Evolutionary conservation across 2,113 vertebrate species (phyloP).

Genomic region (Tursiops truncatus): DNA sequence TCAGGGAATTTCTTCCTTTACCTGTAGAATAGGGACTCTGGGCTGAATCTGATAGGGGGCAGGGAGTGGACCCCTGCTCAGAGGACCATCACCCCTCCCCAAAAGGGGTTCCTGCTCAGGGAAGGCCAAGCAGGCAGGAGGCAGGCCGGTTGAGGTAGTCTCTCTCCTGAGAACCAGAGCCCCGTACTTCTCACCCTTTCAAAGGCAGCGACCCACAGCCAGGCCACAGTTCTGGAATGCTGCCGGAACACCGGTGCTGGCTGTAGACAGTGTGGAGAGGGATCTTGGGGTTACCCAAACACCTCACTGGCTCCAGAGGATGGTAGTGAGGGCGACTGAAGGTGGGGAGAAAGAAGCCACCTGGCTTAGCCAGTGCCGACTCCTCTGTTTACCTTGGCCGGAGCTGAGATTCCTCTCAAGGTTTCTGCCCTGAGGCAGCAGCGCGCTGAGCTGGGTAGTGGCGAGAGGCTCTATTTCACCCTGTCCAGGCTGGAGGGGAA

Average conservation of each 20-base stretch:
- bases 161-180: neutral
- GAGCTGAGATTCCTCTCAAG: slow-evolving; percentile 24
- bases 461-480: neutral
- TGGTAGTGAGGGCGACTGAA: neutral
- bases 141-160: neutral
- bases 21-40: neutral
- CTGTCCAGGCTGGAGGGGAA: neutral
- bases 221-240: neutral
- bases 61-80: neutral
- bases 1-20: neutral
- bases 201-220: neutral
- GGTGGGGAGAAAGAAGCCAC: slow-evolving; percentile 21
- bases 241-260: neutral
- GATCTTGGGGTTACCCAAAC: slow-evolving; percentile 9
- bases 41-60: neutral
- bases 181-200: neutral
- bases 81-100: neutral
- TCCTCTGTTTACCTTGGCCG: slow-evolving; percentile 52
- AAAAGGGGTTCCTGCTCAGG: neutral
- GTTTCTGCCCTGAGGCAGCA: neutral
- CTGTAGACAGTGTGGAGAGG: neutral
- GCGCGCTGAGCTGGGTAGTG: neutral
- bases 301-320: neutral
- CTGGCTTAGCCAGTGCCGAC: neutral
- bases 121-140: neutral